Evolutionary conservation across 1,140 invertebrate species (phyloP).

Genomic region (Formica exsecta): DNA sequence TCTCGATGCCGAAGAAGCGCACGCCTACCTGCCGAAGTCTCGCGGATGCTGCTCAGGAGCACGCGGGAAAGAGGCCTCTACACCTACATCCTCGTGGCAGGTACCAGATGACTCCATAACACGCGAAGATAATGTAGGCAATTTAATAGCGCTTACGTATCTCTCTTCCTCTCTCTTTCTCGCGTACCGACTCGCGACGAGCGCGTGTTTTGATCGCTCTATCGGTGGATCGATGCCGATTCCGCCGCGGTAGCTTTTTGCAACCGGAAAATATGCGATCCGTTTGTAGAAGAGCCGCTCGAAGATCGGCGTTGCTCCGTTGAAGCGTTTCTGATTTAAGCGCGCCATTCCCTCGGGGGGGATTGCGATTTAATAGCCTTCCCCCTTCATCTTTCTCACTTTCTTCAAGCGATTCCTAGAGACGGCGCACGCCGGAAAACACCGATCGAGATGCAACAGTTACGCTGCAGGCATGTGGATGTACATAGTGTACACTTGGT

Average conservation of each 20-base stretch:
- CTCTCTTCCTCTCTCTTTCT: conserved; percentile 35
- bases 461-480: neutral
- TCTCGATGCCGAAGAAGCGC: conserved; percentile 46
- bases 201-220: conserved; percentile 22
- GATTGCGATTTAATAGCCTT: conserved; percentile 5
- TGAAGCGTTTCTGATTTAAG: conserved; percentile 10
- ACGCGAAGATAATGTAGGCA: conserved; percentile 49
- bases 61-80: conserved; percentile 56
- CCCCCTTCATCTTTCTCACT: neutral
- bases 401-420: neutral
- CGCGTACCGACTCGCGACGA: conserved; percentile 40
- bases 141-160: conserved; percentile 71
- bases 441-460: conserved; percentile 15
- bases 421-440: conserved; percentile 30
- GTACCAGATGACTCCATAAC: conserved; percentile 60
- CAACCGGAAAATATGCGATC: conserved; percentile 15
- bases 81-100: neutral
- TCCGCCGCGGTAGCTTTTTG: conserved; percentile 19
- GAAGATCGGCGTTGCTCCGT: neutral
- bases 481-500: neutral
- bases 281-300: conserved; percentile 13
- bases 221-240: conserved; percentile 32
- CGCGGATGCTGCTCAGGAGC: conserved; percentile 38
- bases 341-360: too few species aligned
- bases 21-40: conserved; percentile 6